These are phyloP conservation scores for Eremobia ochroleuca DNA, from an alignment of 2,888 invertebrate species.

Conservation along the genomic window DNA sequence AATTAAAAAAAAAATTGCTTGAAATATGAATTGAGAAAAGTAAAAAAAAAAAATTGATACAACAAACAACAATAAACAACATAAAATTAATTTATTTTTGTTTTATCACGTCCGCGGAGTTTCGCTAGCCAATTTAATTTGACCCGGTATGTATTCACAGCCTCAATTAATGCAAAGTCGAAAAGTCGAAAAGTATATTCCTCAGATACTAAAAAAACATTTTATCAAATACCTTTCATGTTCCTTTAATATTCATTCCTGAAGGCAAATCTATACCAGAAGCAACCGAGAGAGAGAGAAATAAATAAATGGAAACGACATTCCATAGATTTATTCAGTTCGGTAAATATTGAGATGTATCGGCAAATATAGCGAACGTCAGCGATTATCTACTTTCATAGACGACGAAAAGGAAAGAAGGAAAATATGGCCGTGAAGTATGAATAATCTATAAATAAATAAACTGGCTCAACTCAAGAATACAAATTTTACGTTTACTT, in stretches of 20 bases:
- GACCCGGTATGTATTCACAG: no score
- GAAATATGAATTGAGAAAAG: no score
- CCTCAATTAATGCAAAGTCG: background rate
- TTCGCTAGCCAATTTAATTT: no score
- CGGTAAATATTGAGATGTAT: constrained; percentile 45
- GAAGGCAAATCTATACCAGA: background rate
- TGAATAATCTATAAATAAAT: constrained; percentile 2
- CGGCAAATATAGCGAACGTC: constrained; percentile 21
- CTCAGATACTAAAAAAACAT: background rate
- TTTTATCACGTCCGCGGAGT: no score
- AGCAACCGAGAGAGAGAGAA: background rate
- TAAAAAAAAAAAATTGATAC: no score
- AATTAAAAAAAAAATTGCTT: no score
- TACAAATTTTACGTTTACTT: background rate
- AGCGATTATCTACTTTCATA: constrained; percentile 43
- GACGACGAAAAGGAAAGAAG: background rate
- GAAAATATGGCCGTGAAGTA: constrained; percentile 4
- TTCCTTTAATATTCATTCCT: constrained; percentile 7
- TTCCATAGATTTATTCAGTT: constrained; percentile 49
- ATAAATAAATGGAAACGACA: constrained; percentile 39
- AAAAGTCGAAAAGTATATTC: background rate
- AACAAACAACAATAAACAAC: no score
- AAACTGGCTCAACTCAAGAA: background rate
- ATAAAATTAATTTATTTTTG: no score
- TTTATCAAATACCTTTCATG: background rate